These are phyloP conservation scores for Tetheella fluctuosa DNA, from an alignment of 2,888 invertebrate genomes.

Conservation along the genomic window DNA sequence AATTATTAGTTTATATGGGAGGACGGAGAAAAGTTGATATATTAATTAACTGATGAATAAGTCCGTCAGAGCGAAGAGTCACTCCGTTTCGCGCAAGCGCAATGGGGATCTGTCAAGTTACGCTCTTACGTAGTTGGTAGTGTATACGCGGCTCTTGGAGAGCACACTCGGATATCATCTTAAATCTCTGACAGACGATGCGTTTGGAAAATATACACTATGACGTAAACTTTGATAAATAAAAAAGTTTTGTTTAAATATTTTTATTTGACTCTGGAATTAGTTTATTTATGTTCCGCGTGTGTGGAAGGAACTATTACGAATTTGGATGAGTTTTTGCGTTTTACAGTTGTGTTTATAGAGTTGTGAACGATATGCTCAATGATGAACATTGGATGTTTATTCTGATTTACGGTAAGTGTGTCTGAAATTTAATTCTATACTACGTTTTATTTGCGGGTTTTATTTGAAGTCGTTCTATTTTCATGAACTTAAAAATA, in stretches of 20 bases:
- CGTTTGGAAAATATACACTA: slow-evolving; percentile 23
- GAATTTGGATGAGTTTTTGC: slow-evolving; percentile 42
- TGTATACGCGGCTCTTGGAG: slow-evolving; percentile 60
- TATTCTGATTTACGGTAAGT: slow-evolving; percentile 67
- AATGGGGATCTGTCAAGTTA: slow-evolving; percentile 59
- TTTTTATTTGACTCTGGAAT: slow-evolving; percentile 49
- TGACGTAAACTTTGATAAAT: slow-evolving; percentile 53
- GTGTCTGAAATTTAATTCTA: background rate
- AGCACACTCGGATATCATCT: slow-evolving; percentile 51
- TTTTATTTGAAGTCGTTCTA: slow-evolving; percentile 11
- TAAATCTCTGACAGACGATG: slow-evolving; percentile 41
- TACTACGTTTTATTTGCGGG: slow-evolving; percentile 21
- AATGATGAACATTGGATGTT: slow-evolving; percentile 65
- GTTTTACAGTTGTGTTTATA: slow-evolving; percentile 48
- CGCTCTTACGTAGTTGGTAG: slow-evolving; percentile 67
- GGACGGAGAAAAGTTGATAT: slow-evolving; percentile 79
- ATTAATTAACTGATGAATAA: slow-evolving; percentile 82
- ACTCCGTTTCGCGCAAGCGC: slow-evolving; percentile 78
- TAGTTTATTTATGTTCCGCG: slow-evolving; percentile 31
- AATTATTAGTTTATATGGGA: slow-evolving; percentile 72
- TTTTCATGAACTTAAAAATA: no score
- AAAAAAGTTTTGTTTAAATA: slow-evolving; percentile 56
- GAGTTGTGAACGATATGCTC: slow-evolving; percentile 67
- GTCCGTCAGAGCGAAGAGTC: no score
- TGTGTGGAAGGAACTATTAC: slow-evolving; percentile 32